Percentiles rank a stretch among this genome's conserved stretches.
These are phyloP conservation scores for Cyprinodon diabolis DNA, from an alignment of 2,797 vertebrate genomes.

Conservation along the genomic window DNA sequence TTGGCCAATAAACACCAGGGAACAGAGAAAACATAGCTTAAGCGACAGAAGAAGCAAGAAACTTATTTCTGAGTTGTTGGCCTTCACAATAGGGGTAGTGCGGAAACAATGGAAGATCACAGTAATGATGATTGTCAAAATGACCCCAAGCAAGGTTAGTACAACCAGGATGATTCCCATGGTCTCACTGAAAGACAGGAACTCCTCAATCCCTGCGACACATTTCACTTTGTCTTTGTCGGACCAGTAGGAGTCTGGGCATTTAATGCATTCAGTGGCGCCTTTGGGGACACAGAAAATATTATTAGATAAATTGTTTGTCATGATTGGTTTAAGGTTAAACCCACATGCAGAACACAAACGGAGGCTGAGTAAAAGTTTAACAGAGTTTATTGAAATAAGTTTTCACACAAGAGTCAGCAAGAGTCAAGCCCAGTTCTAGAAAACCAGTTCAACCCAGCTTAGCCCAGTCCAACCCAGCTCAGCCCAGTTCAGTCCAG, in stretches of 20 bases:
- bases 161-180: conserved; percentile 77
- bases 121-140: conserved; percentile 62
- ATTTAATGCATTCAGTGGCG: conserved; percentile 75
- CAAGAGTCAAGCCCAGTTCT: too few relatives aligned
- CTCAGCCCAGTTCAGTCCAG: too few relatives aligned
- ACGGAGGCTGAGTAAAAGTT: too few relatives aligned
- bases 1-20: conserved; percentile 74
- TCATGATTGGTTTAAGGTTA: too few relatives aligned
- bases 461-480: too few relatives aligned
- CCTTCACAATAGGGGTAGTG: conserved; percentile 77
- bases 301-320: background rate
- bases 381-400: too few relatives aligned
- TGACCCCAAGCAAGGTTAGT: conserved; percentile 70
- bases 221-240: conserved; percentile 72
- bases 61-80: conserved; percentile 83
- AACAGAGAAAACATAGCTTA: conserved; percentile 80
- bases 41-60: conserved; percentile 79
- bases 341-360: too few relatives aligned
- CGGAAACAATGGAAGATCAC: conserved; percentile 72
- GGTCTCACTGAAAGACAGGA: conserved; percentile 74
- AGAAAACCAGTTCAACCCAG: too few relatives aligned
- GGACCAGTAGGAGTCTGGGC: conserved; percentile 77
- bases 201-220: conserved; percentile 74
- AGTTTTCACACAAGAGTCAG: too few relatives aligned
- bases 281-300: conserved; percentile 51